Evolutionary conservation across 2,797 vertebrate genomes (phyloP).

Genomic region (Monodelphis domestica): DNA sequence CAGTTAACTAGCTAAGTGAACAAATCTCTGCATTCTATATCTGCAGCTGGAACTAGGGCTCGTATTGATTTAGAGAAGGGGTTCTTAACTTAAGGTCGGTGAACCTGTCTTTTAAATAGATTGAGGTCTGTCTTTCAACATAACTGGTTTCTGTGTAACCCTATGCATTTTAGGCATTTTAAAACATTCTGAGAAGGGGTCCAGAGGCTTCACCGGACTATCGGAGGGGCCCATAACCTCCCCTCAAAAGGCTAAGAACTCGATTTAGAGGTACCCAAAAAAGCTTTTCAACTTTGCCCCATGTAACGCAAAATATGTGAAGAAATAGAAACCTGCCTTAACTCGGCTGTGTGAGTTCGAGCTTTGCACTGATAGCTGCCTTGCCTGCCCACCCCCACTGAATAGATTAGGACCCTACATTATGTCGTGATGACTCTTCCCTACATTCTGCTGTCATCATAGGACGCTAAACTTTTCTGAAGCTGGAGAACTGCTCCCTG

Average conservation of each 20-base stretch:
- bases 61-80: background rate
- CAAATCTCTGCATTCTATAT: conserved; percentile 31
- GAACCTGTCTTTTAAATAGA: background rate
- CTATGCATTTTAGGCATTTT: background rate
- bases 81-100: background rate
- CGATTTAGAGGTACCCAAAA: conserved; percentile 71
- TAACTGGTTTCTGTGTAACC: background rate
- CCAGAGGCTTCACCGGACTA: background rate
- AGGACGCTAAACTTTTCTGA: conserved; percentile 58
- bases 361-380: conserved; percentile 26
- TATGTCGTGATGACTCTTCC: conserved; percentile 81
- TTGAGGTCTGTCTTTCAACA: background rate
- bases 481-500: conserved; percentile 37
- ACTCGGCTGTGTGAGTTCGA: conserved; percentile 52
- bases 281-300: conserved; percentile 75
- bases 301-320: conserved; percentile 72
- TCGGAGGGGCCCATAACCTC: background rate
- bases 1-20: conserved; percentile 41
- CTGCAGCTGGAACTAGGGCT: conserved; percentile 62
- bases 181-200: background rate
- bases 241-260: conserved; percentile 20
- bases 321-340: conserved; percentile 76
- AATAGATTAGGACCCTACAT: conserved; percentile 70
- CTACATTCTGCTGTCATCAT: conserved; percentile 82
- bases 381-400: conserved; percentile 54